phyloP scores from a whole-genome alignment of 2,888 invertebrate genomes.

The Micoletzkya japonica region DNA sequence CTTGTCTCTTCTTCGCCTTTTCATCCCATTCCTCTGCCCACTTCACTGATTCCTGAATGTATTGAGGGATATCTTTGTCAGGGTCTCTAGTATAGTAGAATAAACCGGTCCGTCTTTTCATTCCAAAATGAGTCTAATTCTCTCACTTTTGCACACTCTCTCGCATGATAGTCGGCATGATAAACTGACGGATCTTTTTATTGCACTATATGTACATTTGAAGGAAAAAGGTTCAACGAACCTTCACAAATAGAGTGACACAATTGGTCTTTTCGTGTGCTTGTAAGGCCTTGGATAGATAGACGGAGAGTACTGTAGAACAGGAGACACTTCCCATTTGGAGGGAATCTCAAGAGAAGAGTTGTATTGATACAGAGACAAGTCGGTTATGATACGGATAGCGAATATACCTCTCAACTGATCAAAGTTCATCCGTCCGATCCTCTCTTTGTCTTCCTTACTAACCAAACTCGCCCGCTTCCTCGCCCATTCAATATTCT shows the following conservation, averaged over 20 bases:
- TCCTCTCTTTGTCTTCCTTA: slow-evolving; percentile 33
- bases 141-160: neutral
- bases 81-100: too few relatives aligned
- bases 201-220: neutral
- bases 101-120: too few relatives aligned
- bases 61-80: neutral
- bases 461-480: slow-evolving; percentile 33
- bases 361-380: neutral
- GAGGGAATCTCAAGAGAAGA: slow-evolving; percentile 35
- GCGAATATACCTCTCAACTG: slow-evolving; percentile 20
- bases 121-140: neutral
- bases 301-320: slow-evolving; percentile 46
- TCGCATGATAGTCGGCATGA: too few relatives aligned
- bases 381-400: neutral
- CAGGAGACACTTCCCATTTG: slow-evolving; percentile 40
- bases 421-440: slow-evolving; percentile 36
- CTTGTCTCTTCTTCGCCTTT: slow-evolving; percentile 19
- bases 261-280: slow-evolving; percentile 54
- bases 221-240: slow-evolving; percentile 9
- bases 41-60: slow-evolving; percentile 45
- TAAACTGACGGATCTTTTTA: too few relatives aligned
- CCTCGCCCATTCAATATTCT: slow-evolving; percentile 39
- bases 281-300: slow-evolving; percentile 39
- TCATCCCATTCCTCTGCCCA: slow-evolving; percentile 50
- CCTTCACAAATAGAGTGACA: slow-evolving; percentile 48